Percentiles rank a stretch among this genome's conserved stretches.
These are phyloP conservation scores for Madoqua kirkii DNA, from an alignment of 2,113 vertebrate genomes.

Conservation along the genomic window DNA sequence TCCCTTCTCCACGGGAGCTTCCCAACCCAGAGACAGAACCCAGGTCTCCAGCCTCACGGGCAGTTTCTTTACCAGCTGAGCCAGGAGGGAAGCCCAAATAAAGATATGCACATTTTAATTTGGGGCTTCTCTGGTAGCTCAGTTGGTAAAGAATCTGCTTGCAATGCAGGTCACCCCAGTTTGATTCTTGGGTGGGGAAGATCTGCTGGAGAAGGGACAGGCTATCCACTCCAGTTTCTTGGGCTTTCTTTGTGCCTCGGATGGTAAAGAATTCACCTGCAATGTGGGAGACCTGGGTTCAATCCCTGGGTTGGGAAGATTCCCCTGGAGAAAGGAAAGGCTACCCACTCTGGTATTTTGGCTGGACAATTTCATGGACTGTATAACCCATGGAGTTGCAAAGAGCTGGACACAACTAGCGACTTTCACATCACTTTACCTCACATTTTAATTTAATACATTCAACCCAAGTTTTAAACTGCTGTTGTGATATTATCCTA, in stretches of 20 bases:
- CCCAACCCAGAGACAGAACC: not conserved
- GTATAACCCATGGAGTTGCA: not conserved
- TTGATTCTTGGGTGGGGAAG: not conserved
- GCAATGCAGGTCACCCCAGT: not conserved
- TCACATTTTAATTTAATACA: not conserved
- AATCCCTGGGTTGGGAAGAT: not conserved
- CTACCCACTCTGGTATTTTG: not conserved
- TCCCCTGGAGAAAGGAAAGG: not conserved
- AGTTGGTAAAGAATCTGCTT: not conserved
- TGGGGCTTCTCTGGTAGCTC: not conserved
- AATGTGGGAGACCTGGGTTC: rapidly evolving
- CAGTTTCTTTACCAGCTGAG: not conserved
- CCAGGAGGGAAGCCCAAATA: not conserved
- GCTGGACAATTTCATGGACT: not conserved
- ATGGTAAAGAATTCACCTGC: not conserved
- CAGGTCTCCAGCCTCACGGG: not conserved
- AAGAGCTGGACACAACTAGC: not conserved
- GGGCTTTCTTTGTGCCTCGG: not conserved
- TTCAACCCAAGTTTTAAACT: not conserved
- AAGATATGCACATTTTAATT: not conserved
- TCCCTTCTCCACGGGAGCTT: not conserved
- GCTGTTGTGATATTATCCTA: not conserved
- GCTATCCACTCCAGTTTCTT: not conserved
- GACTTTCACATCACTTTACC: not conserved
- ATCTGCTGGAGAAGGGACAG: not conserved